These are phyloP conservation scores for Heliconius eleuchia DNA, from an alignment of 1,140 invertebrate genomes.

Conservation along the genomic window DNA sequence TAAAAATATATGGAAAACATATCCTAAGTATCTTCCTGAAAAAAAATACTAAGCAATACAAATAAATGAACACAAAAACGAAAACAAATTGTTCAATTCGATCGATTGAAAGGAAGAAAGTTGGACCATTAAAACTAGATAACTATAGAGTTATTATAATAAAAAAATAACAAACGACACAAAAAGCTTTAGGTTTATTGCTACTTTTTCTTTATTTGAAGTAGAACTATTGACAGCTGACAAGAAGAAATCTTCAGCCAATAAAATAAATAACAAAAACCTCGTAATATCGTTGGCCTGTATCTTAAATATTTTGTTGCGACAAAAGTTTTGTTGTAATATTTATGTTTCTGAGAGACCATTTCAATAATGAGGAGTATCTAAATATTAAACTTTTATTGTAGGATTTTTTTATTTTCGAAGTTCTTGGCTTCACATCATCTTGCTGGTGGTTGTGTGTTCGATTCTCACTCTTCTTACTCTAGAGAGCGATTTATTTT, in stretches of 20 bases:
- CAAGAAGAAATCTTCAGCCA: background rate
- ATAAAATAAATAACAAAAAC: slow-evolving; percentile 4
- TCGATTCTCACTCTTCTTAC: too few relatives aligned
- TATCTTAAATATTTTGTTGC: background rate
- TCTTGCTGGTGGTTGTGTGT: too few relatives aligned
- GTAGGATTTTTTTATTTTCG: background rate
- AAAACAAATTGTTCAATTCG: background rate
- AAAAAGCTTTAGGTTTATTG: background rate
- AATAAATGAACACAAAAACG: slow-evolving; percentile 7
- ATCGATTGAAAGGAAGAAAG: background rate
- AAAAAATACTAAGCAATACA: background rate
- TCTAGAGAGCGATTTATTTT: too few relatives aligned
- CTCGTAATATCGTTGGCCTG: background rate
- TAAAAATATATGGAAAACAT: too few relatives aligned
- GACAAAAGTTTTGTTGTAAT: background rate
- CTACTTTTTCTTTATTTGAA: background rate
- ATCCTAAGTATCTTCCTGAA: background rate
- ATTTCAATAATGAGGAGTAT: background rate
- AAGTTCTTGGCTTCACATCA: too few relatives aligned
- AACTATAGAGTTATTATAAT: slow-evolving; percentile 4
- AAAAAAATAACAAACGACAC: slow-evolving; percentile 1
- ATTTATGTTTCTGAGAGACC: too few relatives aligned
- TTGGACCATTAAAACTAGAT: slow-evolving; percentile 2
- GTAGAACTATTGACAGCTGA: slow-evolving; percentile 8
- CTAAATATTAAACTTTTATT: background rate